Evolutionary conservation across 2,888 invertebrate species (phyloP).

Genomic region (Torymus texanus): DNA sequence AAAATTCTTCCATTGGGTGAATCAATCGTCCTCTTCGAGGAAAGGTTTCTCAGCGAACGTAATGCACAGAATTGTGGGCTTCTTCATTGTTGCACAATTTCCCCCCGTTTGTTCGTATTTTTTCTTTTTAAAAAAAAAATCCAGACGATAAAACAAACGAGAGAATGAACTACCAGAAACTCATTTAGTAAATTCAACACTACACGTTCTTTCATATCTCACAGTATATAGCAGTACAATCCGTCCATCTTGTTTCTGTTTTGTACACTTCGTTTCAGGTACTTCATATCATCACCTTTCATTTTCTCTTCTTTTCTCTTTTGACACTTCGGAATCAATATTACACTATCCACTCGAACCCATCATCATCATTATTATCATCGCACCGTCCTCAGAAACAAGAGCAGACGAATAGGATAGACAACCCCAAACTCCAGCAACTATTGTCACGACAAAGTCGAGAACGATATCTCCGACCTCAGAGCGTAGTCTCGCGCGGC

Average conservation of each 20-base stretch:
- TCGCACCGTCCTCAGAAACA: background rate
- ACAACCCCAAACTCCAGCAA: background rate
- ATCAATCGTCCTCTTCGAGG: constrained; percentile 1
- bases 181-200: no score
- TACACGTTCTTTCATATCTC: constrained; percentile 6
- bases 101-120: background rate
- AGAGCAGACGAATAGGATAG: background rate
- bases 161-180: no score
- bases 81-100: background rate
- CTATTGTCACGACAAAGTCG: no score
- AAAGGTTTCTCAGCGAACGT: background rate
- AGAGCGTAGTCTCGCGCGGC: constrained; percentile 70
- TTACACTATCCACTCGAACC: background rate
- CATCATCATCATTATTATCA: no score
- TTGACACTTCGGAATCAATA: background rate
- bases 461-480: constrained; percentile 3
- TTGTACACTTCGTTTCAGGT: constrained; percentile 50
- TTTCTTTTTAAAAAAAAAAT: background rate
- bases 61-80: background rate
- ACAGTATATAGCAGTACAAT: constrained; percentile 15
- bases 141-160: no score
- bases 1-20: constrained; percentile 4
- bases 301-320: constrained; percentile 9
- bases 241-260: background rate
- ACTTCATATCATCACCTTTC: constrained; percentile 13